Evolutionary conservation across 2,113 vertebrate species (phyloP).

Genomic region (Cygnus buccinator): DNA sequence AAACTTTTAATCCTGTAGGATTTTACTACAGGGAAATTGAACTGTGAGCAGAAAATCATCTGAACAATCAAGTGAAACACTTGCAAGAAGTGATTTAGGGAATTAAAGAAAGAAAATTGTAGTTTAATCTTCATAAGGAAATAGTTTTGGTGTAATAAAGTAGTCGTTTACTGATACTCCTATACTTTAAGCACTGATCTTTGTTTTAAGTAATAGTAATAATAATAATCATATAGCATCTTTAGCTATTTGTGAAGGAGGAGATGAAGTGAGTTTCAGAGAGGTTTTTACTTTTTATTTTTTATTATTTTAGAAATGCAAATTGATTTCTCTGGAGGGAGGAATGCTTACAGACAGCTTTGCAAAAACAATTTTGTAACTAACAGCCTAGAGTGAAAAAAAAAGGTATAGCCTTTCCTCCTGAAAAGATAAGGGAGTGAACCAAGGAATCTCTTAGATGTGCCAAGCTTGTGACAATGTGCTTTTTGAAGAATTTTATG

Average conservation of each 20-base stretch:
- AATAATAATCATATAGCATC: too few species aligned
- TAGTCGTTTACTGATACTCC: neutral
- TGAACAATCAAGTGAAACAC: neutral
- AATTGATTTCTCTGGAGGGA: neutral
- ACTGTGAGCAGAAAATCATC: neutral
- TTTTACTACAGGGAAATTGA: neutral
- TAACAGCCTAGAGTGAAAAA: neutral
- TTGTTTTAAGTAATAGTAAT: neutral
- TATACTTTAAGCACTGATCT: neutral
- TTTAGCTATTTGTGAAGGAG: neutral
- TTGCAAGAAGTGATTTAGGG: neutral
- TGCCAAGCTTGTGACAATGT: neutral
- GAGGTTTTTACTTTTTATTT: neutral
- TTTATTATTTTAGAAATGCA: neutral
- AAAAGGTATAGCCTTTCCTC: neutral
- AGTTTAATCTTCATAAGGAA: neutral
- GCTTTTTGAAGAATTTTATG: neutral
- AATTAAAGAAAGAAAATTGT: neutral
- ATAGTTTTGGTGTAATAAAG: neutral
- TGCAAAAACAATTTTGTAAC: neutral
- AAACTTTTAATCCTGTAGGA: neutral
- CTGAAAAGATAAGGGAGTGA: neutral
- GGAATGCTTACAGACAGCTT: neutral
- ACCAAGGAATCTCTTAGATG: neutral
- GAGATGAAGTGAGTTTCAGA: neutral